Base-by-base conservation (phyloP, 1,140 invertebrate species). In the Cylas formicarius region DNA sequence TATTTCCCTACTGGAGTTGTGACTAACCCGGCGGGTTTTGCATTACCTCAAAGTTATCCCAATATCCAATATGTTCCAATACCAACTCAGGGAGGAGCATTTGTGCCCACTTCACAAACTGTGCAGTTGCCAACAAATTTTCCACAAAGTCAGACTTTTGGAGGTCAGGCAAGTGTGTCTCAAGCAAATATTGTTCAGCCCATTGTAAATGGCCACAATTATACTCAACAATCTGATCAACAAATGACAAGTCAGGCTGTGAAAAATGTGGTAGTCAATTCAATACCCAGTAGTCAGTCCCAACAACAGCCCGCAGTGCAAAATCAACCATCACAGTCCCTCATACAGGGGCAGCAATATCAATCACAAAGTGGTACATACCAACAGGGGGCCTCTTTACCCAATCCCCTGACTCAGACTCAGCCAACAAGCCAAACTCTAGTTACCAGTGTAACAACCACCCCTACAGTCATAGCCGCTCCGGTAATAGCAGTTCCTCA, bases 21-120 rank as follows among this genome's bases (percentile, higher is more conserved):
- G 16, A 51, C 52, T 6, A 57, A 62, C 37, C 36, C 56, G 2
- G 48, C 39, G 14, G 55, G 48, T 9, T 61, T 55, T 38, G 50
- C 58, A 17, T 46, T 57, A 34, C 57, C 53, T 6, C 55, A 57
- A 28, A 48, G 48, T 41, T 65, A 60, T 39, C 50, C 54, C n/a
- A 63, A 63, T 39, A 50, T 65, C 20, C 62, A 62, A 39, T 65
- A 63, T 35, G 58, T 63, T 17, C 58, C 56, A 11, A 46, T 57
- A 16, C 62, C 56, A 22, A 57, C 60, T 34, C 61, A 62, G 40
- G 55, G 52, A 35, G 61, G 61, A 36, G 61, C 62, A 8, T 65
- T 65, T 47, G 60, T 65, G 7, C 58, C 63, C 5, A 65, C 61
- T 20, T 57, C 56, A 18, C 60, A 62, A 44, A 47, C 50, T 3